Conservation (phyloP, 2,113 vertebrate species). For the Nycticryphes semicollaris region DNA sequence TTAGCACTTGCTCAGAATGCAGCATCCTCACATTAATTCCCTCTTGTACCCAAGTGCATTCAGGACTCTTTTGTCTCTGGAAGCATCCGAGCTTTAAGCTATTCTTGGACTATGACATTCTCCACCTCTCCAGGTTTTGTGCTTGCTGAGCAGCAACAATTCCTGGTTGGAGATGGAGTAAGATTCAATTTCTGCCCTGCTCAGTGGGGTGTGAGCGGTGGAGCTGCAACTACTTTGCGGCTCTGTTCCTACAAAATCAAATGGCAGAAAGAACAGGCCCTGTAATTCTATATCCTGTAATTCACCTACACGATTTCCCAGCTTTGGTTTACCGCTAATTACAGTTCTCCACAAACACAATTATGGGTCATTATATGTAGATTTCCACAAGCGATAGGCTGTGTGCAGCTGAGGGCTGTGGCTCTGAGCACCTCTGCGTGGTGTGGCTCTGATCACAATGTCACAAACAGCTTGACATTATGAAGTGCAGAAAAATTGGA, state of each 20-base stretch:
- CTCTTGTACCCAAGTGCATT: neutral
- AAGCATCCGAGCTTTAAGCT: neutral
- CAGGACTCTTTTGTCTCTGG: neutral
- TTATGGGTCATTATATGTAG: slow-evolving; percentile 21
- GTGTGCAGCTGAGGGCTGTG: neutral
- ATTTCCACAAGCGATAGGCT: neutral
- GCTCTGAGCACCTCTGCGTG: neutral
- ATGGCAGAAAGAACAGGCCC: neutral
- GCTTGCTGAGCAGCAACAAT: neutral
- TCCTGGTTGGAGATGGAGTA: neutral
- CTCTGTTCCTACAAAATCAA: neutral
- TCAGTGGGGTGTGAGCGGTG: neutral
- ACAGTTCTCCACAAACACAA: neutral
- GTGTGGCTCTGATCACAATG: neutral
- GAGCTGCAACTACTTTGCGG: neutral
- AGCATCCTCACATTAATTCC: neutral
- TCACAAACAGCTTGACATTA: neutral
- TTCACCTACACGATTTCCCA: slow-evolving; percentile 2
- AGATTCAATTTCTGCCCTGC: neutral
- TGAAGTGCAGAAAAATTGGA: neutral
- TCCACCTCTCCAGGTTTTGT: neutral
- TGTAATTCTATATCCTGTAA: slow-evolving; percentile 32
- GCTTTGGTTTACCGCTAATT: neutral
- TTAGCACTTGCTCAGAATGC: neutral
- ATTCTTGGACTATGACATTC: neutral